These are phyloP conservation scores for Puffinus mauretanicus DNA, from an alignment of 2,113 vertebrate species.

Conservation along the genomic window DNA sequence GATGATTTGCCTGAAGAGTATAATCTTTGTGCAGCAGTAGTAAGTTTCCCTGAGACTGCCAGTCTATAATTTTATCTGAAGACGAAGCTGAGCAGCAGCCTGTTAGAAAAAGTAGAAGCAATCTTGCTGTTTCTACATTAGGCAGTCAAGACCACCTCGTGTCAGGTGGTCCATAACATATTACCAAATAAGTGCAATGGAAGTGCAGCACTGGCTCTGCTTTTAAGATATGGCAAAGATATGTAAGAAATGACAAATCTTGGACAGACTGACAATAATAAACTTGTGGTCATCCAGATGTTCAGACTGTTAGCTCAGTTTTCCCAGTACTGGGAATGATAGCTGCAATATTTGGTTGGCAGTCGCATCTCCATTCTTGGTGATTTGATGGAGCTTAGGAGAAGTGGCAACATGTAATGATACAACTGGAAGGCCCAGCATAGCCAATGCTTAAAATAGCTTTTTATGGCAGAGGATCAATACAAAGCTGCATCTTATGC, in stretches of 20 bases:
- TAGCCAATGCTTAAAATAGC: not conserved
- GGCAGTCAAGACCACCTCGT: not conserved
- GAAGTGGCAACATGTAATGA: not conserved
- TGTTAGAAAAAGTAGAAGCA: not conserved
- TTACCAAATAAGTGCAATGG: not conserved
- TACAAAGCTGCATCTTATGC: not conserved
- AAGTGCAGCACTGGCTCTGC: not conserved
- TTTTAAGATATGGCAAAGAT: not conserved
- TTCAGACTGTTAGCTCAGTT: not conserved
- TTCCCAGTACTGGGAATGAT: not conserved
- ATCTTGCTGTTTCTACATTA: not conserved
- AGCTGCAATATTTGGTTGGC: not conserved
- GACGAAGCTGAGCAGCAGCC: not conserved
- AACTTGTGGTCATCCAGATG: not conserved
- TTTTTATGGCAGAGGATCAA: not conserved
- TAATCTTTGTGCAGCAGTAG: not conserved
- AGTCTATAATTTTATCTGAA: not conserved
- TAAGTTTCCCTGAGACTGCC: not conserved
- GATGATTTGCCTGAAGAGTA: not conserved
- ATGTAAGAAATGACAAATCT: not conserved
- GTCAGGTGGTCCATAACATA: not conserved
- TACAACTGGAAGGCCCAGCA: not conserved
- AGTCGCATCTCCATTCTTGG: not conserved
- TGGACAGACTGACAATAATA: not conserved
- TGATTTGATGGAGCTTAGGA: not conserved